A percentile compares a stretch with the other conserved stretches of the same genome.
Evolutionary conservation across 2,797 vertebrate species (phyloP).

Genomic region (Pitangus sulphuratus): DNA sequence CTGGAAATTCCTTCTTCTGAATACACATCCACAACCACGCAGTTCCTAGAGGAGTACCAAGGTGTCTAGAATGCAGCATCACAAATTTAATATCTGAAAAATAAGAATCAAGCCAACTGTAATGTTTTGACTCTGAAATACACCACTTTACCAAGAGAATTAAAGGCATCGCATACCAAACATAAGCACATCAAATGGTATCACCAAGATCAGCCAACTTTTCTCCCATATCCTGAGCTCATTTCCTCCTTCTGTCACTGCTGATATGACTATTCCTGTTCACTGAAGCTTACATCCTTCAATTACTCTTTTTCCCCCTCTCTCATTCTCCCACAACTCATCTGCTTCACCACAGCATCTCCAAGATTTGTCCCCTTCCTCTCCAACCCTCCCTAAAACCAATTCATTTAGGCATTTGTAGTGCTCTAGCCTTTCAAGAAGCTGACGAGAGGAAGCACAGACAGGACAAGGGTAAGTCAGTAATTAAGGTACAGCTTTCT

Average conservation of each 20-base stretch:
- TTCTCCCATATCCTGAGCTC: neutral
- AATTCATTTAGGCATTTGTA: neutral
- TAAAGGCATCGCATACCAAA: neutral
- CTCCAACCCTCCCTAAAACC: neutral
- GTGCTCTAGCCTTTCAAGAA: neutral
- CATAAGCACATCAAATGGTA: neutral
- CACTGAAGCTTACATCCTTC: slow-evolving; percentile 24
- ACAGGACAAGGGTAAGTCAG: neutral
- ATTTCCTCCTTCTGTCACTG: neutral
- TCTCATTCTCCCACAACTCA: neutral
- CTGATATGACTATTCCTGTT: neutral
- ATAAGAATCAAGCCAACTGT: neutral
- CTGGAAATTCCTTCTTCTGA: neutral
- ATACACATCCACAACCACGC: neutral
- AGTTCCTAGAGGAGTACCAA: neutral
- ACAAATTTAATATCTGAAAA: neutral
- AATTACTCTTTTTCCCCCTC: neutral
- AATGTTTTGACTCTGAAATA: neutral
- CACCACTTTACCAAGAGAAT: neutral
- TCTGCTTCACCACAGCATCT: neutral
- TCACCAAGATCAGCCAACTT: neutral
- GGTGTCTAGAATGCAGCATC: neutral
- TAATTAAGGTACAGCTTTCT: neutral
- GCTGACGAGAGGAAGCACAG: neutral
- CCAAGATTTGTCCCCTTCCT: neutral